Conservation (phyloP, 2,113 vertebrate genomes). For the Campylorhamphus procurvoides region DNA sequence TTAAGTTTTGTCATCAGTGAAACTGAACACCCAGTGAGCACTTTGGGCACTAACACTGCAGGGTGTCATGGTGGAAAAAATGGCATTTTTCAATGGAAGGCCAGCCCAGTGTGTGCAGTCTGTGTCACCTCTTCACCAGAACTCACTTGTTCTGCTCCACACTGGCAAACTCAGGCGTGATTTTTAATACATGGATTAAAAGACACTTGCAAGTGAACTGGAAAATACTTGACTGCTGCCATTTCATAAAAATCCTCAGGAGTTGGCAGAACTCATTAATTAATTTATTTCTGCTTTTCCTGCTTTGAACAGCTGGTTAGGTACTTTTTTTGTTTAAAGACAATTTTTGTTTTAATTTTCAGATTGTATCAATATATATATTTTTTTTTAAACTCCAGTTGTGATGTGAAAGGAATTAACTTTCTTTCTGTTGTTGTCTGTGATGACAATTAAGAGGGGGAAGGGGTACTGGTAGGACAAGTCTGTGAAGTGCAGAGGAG, state of each 20-base stretch:
- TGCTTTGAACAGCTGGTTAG: background rate
- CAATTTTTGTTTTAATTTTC: background rate
- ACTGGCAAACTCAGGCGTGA: background rate
- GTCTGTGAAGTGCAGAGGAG: background rate
- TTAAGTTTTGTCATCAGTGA: background rate
- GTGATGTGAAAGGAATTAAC: background rate
- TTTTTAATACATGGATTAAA: background rate
- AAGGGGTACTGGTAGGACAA: background rate
- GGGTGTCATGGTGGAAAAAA: background rate
- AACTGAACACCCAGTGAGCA: background rate
- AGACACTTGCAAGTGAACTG: background rate
- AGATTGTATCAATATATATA: background rate
- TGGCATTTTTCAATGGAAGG: background rate
- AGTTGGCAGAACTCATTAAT: background rate
- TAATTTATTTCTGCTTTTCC: slow-evolving; percentile 8
- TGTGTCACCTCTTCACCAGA: background rate
- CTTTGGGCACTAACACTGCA: background rate
- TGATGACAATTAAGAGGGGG: background rate
- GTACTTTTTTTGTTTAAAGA: background rate
- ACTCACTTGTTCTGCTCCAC: background rate
- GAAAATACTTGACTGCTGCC: background rate
- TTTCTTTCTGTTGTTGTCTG: background rate
- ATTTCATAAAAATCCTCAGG: background rate
- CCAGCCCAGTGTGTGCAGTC: background rate
- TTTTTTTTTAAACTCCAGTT: background rate